Evolutionary conservation across 2,888 invertebrate genomes (phyloP).

Genomic region (Heliothis peltigera): DNA sequence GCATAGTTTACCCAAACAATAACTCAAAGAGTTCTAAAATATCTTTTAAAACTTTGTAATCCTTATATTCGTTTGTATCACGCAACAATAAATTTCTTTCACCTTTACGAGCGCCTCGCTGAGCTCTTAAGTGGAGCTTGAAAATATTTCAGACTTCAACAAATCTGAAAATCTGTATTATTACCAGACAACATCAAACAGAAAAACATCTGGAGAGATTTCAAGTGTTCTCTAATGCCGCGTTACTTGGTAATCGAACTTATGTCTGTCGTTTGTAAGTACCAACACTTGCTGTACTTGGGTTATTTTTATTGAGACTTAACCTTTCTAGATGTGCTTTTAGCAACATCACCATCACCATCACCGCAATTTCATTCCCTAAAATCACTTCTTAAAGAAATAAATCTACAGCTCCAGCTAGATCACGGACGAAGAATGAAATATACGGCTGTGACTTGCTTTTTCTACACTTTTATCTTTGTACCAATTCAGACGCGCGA

Average conservation of each 20-base stretch:
- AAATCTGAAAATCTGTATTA: constrained; percentile 7
- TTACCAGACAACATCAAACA: constrained; percentile 4
- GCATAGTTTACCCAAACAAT: background rate
- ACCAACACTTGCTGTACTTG: background rate
- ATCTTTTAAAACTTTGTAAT: background rate
- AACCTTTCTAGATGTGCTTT: background rate
- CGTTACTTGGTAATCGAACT: constrained; percentile 1
- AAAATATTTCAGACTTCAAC: constrained; percentile 2
- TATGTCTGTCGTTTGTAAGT: background rate
- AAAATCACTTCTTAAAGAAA: background rate
- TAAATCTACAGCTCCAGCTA: background rate
- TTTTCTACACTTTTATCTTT: constrained; percentile 2
- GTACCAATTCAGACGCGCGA: constrained; percentile 1
- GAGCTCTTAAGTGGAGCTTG: constrained; percentile 3
- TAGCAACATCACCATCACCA: too few relatives aligned
- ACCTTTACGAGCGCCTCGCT: background rate
- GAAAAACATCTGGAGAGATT: background rate
- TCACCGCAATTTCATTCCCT: background rate
- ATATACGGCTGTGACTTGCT: background rate
- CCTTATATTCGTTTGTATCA: background rate
- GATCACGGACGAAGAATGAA: background rate
- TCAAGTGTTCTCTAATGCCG: background rate
- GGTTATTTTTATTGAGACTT: background rate
- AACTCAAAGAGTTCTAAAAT: constrained; percentile 6
- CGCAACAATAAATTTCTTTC: constrained; percentile 2